phyloP scores from a whole-genome alignment of 2,888 invertebrate genomes.

The Hirtodrosophila trivittata region DNA sequence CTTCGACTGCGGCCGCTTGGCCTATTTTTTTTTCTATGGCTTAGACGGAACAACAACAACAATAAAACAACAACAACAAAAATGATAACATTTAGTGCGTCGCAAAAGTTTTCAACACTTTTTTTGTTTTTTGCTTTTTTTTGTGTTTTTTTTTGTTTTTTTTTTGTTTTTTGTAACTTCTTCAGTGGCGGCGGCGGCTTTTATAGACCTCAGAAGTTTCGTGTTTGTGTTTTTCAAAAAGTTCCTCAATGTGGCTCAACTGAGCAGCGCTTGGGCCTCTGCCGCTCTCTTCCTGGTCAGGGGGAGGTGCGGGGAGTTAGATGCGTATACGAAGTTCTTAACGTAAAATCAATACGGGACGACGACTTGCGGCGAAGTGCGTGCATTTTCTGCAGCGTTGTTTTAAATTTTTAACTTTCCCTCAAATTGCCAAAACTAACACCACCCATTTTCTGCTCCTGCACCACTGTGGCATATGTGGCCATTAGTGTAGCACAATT shows the following conservation, averaged over 20 bases:
- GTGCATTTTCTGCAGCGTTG: conserved; percentile 32
- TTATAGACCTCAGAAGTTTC: conserved; percentile 72
- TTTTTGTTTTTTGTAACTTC: conserved; percentile 53
- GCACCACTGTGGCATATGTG: not conserved
- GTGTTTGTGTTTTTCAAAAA: conserved; percentile 67
- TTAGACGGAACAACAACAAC: conserved; percentile 55
- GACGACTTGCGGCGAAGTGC: conserved; percentile 52
- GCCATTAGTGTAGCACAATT: too few species aligned
- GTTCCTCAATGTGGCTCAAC: conserved; percentile 34
- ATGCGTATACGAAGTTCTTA: conserved; percentile 23
- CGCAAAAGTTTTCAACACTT: conserved; percentile 68
- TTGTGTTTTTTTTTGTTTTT: conserved; percentile 37
- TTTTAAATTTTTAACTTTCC: conserved; percentile 62
- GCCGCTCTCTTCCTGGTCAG: not conserved
- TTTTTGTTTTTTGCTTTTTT: conserved; percentile 34
- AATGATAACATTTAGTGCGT: conserved; percentile 75
- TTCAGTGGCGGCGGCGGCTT: conserved; percentile 50
- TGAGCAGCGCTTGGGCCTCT: not conserved
- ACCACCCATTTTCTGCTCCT: not conserved
- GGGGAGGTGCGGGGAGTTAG: not conserved
- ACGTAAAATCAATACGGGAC: conserved; percentile 61
- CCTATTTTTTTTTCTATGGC: conserved; percentile 58
- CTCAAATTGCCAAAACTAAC: conserved; percentile 36
- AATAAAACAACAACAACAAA: conserved; percentile 44
- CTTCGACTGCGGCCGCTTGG: conserved; percentile 39